A percentile compares a stretch with the other conserved stretches of the same genome.
Conservation (phyloP, 1,140 invertebrate species). For the Trichonephila clavipes region DNA sequence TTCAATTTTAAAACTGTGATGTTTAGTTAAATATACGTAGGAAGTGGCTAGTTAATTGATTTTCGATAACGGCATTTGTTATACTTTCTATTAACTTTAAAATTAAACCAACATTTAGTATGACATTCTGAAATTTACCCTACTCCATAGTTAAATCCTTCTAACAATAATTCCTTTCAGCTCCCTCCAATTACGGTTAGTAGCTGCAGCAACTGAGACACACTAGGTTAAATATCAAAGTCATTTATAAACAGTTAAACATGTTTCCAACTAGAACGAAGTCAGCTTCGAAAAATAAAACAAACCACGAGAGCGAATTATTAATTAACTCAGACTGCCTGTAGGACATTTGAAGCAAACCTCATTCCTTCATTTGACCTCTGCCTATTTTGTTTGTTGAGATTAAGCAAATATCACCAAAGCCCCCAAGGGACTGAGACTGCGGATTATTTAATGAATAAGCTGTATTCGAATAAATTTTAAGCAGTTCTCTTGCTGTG, state of each 20-base stretch:
- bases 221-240: neutral
- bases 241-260: conserved; percentile 32
- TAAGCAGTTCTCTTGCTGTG: neutral
- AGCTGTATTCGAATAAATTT: neutral
- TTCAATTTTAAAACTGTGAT: too few relatives aligned
- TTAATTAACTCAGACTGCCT: neutral
- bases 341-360: neutral
- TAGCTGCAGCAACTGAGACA: neutral
- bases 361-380: neutral
- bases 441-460: neutral
- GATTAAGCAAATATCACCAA: neutral
- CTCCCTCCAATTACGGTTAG: neutral
- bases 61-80: neutral
- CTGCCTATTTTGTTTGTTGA: neutral
- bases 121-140: conserved; percentile 26
- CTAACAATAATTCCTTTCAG: neutral
- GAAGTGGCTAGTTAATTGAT: conserved; percentile 6
- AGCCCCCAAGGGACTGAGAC: neutral
- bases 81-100: conserved; percentile 14
- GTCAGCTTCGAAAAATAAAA: neutral
- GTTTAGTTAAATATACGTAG: too few relatives aligned
- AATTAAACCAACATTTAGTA: conserved; percentile 1
- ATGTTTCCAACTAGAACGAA: neutral
- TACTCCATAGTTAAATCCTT: neutral
- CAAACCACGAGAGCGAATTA: neutral